Evolutionary conservation across 2,888 invertebrate genomes (phyloP).

Genomic region (Brassicogethes aeneus): DNA sequence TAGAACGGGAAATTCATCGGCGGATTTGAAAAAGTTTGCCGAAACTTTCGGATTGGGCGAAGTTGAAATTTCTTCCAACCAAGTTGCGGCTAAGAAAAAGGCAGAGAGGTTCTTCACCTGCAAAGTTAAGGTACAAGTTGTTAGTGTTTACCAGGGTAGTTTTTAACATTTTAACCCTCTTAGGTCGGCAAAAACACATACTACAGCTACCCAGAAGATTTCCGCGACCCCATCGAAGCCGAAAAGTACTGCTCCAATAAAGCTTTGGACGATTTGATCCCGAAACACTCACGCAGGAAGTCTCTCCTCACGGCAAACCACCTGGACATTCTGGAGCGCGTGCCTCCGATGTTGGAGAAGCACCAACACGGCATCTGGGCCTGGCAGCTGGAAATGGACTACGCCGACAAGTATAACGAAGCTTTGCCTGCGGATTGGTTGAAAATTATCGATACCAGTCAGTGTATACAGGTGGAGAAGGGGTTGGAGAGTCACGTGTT

Average conservation of each 20-base stretch:
- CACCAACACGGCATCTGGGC: constrained; percentile 42
- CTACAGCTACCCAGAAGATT: constrained; percentile 43
- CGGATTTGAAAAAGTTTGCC: constrained; percentile 29
- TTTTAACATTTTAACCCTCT: constrained; percentile 13
- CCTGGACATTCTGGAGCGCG: constrained; percentile 30
- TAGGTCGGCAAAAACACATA: constrained; percentile 34
- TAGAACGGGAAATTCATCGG: constrained; percentile 24
- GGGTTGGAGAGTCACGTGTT: constrained; percentile 29
- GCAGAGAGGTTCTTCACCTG: constrained; percentile 21
- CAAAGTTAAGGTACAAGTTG: constrained; percentile 25
- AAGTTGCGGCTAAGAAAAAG: constrained; percentile 14
- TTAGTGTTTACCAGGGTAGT: constrained; percentile 2
- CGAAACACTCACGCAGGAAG: constrained; percentile 26
- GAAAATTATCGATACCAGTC: constrained; percentile 49
- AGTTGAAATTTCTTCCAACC: constrained; percentile 15
- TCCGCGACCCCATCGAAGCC: constrained; percentile 33
- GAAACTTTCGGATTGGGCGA: constrained; percentile 27
- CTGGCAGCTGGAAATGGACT: constrained; percentile 42
- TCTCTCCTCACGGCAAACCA: constrained; percentile 26
- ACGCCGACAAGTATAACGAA: constrained; percentile 53
- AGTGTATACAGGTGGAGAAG: constrained; percentile 46
- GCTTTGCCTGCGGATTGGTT: constrained; percentile 63
- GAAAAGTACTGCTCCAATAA: constrained; percentile 37
- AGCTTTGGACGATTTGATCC: constrained; percentile 35
- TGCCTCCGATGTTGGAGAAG: constrained; percentile 39